Conservation (phyloP, 1,140 invertebrate species). For the Apis dorsata region DNA sequence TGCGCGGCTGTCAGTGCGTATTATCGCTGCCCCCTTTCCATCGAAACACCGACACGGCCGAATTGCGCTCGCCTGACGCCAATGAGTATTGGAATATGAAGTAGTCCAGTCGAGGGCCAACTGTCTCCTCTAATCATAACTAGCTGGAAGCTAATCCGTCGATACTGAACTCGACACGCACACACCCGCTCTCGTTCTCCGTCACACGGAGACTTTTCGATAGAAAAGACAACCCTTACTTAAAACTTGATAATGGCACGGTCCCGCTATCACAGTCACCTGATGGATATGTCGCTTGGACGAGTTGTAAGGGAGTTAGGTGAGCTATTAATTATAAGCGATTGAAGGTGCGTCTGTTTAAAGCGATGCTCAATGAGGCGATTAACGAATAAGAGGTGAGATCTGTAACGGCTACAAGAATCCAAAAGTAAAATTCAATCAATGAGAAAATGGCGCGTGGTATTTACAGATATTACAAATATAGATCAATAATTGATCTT, state of each 20-base stretch:
- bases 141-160: conserved; percentile 71
- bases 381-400: too few relatives aligned
- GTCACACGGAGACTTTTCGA: neutral
- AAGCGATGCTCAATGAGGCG: conserved; percentile 15
- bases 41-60: conserved; percentile 31
- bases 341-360: conserved; percentile 35
- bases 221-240: conserved; percentile 36
- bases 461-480: too few relatives aligned
- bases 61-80: conserved; percentile 30
- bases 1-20: conserved; percentile 77
- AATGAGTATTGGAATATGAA: conserved; percentile 62
- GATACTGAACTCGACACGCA: conserved; percentile 46
- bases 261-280: too few relatives aligned
- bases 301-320: neutral
- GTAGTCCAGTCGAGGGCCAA: conserved; percentile 69
- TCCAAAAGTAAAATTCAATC: too few relatives aligned
- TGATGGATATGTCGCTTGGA: conserved; percentile 21
- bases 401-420: too few relatives aligned
- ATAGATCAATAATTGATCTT: too few relatives aligned
- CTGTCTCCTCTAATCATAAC: conserved; percentile 79
- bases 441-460: too few relatives aligned
- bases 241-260: conserved; percentile 3
- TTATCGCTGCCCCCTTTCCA: conserved; percentile 72
- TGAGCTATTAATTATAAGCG: conserved; percentile 40
- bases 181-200: conserved; percentile 13